Base-by-base conservation (phyloP, 2,797 vertebrate genomes). In the Poecile montanus region DNA sequence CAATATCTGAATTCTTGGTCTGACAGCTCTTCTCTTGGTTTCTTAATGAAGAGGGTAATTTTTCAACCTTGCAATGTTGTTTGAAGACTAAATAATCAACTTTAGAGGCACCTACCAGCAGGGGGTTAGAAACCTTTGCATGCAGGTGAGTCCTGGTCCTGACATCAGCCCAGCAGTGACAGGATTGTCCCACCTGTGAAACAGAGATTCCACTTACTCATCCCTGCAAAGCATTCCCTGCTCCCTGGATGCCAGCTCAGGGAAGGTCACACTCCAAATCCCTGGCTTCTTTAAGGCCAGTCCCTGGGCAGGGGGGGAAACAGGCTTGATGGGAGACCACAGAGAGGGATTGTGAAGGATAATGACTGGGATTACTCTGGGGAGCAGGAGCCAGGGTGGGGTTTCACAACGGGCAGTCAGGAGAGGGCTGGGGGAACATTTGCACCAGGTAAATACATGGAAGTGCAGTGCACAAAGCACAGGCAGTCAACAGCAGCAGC, bases 51-150 rank as follows among this genome's bases (percentile, higher is more conserved):
- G 34, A 48, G 0, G 3, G 14, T 42, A 36, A 16, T 57, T 75
- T 70, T 70, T 72, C 87, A 95, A 81, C 78, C 83, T 94, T 83
- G 87, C 79, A 88, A 10, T 7, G 45, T 13, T 63, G 63, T 68
- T n/a, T 72, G 30, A 51, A 74, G n/a, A 36, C 45, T 20, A 40
- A 90, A 34, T 14, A 78, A 80, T 26, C 3, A 2, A 26, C 27
- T 77, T 61, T 11, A 44, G 66, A 84, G 60, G 62, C 61, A 92
- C 60, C 26, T 70, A 84, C 95, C 89, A 79, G 56, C 71, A 65
- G 71, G 29, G n/a, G 16, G 20, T 61, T 15, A 56, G 75, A 54
- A 77, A 65, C 16, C 25, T 22, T 38, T 45, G 89, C 74, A 38
- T 5, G 34, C 71, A 93, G 89, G 62, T 0, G 5, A 56, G 62